phyloP scores from a whole-genome alignment of 2,888 invertebrate genomes.

The Sesia apiformis region DNA sequence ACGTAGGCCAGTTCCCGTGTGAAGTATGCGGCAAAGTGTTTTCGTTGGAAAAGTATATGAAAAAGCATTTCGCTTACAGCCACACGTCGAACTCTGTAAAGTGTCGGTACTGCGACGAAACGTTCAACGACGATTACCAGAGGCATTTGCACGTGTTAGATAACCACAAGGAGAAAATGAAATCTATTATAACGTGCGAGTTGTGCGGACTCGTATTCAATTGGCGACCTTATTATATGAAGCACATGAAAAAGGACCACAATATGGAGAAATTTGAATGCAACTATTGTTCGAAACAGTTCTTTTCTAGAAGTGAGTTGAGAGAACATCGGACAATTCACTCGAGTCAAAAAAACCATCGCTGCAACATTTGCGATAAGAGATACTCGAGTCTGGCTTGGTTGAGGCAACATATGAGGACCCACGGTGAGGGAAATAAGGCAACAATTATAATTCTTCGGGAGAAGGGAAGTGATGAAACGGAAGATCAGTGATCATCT shows the following conservation, averaged over 20 bases:
- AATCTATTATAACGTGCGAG: slow-evolving; percentile 30
- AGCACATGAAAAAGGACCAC: slow-evolving; percentile 48
- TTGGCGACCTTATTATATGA: slow-evolving; percentile 48
- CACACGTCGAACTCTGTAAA: slow-evolving; percentile 16
- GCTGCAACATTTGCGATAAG: slow-evolving; percentile 25
- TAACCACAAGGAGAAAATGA: slow-evolving; percentile 30
- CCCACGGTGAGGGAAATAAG: slow-evolving; percentile 9
- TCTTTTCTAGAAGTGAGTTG: slow-evolving; percentile 17
- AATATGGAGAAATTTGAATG: slow-evolving; percentile 26
- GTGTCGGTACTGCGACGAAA: slow-evolving; percentile 35
- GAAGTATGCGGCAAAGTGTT: slow-evolving; percentile 55
- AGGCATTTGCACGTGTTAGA: slow-evolving; percentile 31
- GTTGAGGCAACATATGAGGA: slow-evolving; percentile 20
- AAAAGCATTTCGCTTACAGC: slow-evolving; percentile 35
- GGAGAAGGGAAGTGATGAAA: neutral
- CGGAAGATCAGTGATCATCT: too few relatives aligned
- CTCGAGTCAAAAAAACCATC: slow-evolving; percentile 13
- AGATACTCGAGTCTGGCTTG: slow-evolving; percentile 16
- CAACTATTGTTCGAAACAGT: slow-evolving; percentile 19
- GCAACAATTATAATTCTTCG: neutral
- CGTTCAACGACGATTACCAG: slow-evolving; percentile 19
- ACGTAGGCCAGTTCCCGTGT: neutral
- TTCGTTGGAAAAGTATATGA: slow-evolving; percentile 30
- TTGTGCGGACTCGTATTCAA: slow-evolving; percentile 49
- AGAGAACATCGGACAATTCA: slow-evolving; percentile 22